Percentiles rank a stretch among this genome's conserved stretches.
Conservation (phyloP, 2,888 invertebrate genomes). For the Adelphocoris suturalis region DNA sequence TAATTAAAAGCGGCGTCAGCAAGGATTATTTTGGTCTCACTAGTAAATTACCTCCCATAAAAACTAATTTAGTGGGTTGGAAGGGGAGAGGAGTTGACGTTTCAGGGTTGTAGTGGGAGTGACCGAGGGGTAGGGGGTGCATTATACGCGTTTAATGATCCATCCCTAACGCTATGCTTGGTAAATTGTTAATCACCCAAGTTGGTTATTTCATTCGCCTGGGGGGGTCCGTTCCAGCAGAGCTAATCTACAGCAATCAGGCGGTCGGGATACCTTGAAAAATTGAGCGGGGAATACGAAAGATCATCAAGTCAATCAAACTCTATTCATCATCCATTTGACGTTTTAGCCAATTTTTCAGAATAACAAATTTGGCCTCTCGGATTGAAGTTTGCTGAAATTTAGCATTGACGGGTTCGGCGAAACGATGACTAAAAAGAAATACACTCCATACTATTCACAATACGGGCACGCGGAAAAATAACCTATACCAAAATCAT, state of each 20-base stretch:
- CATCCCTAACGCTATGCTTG: slow-evolving; percentile 34
- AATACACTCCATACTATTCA: no score
- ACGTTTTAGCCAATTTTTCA: no score
- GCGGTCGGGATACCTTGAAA: background rate
- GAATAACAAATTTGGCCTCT: no score
- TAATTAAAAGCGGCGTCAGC: background rate
- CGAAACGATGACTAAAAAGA: no score
- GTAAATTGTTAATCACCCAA: slow-evolving; percentile 48
- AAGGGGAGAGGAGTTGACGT: background rate
- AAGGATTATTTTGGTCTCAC: slow-evolving; percentile 21
- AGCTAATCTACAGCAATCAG: background rate
- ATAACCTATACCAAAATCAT: no score
- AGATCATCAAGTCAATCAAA: background rate
- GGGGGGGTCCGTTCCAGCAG: background rate
- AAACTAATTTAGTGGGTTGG: slow-evolving; percentile 8
- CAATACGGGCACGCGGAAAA: no score
- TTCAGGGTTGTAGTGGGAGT: background rate
- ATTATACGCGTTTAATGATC: slow-evolving; percentile 53
- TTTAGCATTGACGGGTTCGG: no score
- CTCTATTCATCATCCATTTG: no score
- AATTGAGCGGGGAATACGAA: background rate
- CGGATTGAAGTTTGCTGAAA: no score
- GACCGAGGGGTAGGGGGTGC: background rate
- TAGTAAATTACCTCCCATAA: slow-evolving; percentile 3
- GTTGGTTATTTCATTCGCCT: slow-evolving; percentile 12